These are phyloP conservation scores for Seladonia tumulorum DNA, from an alignment of 2,888 invertebrate species.

Conservation along the genomic window DNA sequence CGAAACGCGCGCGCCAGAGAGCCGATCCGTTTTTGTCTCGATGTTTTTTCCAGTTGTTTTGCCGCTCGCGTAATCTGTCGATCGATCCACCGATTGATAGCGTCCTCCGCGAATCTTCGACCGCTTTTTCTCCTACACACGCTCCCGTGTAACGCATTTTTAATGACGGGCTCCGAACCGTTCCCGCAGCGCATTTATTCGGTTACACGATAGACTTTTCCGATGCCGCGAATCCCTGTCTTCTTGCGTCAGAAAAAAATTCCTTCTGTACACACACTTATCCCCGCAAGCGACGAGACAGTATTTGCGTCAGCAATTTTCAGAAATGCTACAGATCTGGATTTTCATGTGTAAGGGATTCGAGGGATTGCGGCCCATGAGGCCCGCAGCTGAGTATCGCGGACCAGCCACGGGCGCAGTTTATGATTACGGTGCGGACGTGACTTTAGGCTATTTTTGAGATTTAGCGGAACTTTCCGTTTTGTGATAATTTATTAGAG, in stretches of 20 bases:
- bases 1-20: not conserved
- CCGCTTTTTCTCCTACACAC: constrained; percentile 20
- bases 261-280: not conserved
- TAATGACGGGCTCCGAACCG: not conserved
- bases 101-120: constrained; percentile 34
- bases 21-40: constrained; percentile 61
- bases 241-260: not conserved
- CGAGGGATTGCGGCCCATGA: no score
- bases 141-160: constrained; percentile 24
- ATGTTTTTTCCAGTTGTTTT: constrained; percentile 65
- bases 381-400: no score
- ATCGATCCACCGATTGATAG: constrained; percentile 59
- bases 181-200: not conserved
- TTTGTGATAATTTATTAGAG: no score
- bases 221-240: not conserved
- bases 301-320: not conserved
- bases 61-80: constrained; percentile 57
- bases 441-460: no score
- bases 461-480: no score
- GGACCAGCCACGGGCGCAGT: no score
- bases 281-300: not conserved
- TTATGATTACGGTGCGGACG: no score
- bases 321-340: not conserved
- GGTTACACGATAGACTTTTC: not conserved
- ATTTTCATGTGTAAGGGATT: no score